phyloP scores from a whole-genome alignment of 2,888 invertebrate species.

The Drosophila neonasuta region DNA sequence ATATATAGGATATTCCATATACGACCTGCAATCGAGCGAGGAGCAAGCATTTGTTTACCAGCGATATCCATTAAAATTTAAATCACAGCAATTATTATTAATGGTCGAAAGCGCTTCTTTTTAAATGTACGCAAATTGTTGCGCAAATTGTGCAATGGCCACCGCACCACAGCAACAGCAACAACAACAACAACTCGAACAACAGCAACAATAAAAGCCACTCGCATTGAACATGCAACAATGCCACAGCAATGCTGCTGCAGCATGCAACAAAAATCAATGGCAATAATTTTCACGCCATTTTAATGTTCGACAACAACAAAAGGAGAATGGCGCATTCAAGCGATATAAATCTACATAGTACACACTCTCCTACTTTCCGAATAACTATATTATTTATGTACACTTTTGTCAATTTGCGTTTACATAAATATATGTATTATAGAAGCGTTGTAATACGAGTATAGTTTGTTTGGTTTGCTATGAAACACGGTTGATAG shows the following conservation, averaged over 20 bases:
- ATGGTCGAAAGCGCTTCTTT: conserved; percentile 76
- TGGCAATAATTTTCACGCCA: conserved; percentile 68
- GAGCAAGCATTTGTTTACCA: conserved; percentile 59
- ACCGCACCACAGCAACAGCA: conserved; percentile 2
- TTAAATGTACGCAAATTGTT: conserved; percentile 75
- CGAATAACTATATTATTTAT: neutral
- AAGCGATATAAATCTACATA: conserved; percentile 7
- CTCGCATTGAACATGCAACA: conserved; percentile 21
- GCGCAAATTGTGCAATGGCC: conserved; percentile 54
- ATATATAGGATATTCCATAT: neutral
- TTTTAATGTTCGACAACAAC: conserved; percentile 57
- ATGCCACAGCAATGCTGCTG: conserved; percentile 6
- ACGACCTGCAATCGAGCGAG: neutral
- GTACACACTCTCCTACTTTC: neutral
- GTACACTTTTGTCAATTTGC: neutral
- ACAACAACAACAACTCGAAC: conserved; percentile 33
- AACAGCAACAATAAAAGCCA: conserved; percentile 29
- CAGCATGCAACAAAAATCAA: conserved; percentile 51
- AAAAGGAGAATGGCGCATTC: neutral
- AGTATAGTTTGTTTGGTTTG: neutral
- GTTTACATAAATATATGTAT: neutral
- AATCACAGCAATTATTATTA: conserved; percentile 81
- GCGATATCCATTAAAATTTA: conserved; percentile 80
- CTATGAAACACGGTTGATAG: no score
- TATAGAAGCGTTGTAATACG: neutral